phyloP scores from a whole-genome alignment of 2,888 invertebrate genomes.

The Eurois occulta region DNA sequence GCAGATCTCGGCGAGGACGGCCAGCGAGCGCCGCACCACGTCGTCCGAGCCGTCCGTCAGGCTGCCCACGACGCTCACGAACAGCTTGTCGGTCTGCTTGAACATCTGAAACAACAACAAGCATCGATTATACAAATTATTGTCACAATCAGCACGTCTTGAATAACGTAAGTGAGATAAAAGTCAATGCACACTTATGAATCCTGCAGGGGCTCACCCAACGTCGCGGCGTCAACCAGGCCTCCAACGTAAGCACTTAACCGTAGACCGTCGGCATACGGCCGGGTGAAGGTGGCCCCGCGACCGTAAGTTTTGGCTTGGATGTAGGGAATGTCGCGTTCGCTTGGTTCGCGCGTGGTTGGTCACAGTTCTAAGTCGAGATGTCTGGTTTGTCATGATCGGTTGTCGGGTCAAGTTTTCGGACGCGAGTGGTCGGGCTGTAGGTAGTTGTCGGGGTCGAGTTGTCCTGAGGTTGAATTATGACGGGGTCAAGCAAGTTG shows the following conservation, averaged over 20 bases:
- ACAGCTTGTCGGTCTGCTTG: slow-evolving; percentile 93
- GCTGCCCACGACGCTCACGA: slow-evolving; percentile 94
- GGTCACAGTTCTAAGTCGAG: background rate
- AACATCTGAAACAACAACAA: slow-evolving; percentile 91
- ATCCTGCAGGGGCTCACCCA: background rate
- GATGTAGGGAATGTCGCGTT: background rate
- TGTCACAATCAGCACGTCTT: background rate
- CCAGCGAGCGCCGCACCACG: slow-evolving; percentile 97
- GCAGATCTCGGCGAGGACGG: slow-evolving; percentile 96
- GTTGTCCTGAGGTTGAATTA: background rate
- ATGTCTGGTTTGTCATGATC: background rate
- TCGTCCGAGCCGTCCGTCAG: slow-evolving; percentile 98
- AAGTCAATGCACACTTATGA: background rate
- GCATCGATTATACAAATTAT: background rate
- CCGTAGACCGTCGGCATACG: background rate
- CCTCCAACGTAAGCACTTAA: background rate
- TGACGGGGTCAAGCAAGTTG: background rate
- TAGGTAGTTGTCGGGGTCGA: background rate
- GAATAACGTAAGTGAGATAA: background rate
- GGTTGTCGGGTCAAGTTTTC: background rate
- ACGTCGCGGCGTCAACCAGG: background rate
- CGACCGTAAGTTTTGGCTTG: background rate
- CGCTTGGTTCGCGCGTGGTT: background rate
- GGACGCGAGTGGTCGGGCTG: background rate
- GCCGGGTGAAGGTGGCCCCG: background rate